Evolutionary conservation across 2,797 vertebrate species (phyloP).

Genomic region (Oryzias dopingdopingensis): DNA sequence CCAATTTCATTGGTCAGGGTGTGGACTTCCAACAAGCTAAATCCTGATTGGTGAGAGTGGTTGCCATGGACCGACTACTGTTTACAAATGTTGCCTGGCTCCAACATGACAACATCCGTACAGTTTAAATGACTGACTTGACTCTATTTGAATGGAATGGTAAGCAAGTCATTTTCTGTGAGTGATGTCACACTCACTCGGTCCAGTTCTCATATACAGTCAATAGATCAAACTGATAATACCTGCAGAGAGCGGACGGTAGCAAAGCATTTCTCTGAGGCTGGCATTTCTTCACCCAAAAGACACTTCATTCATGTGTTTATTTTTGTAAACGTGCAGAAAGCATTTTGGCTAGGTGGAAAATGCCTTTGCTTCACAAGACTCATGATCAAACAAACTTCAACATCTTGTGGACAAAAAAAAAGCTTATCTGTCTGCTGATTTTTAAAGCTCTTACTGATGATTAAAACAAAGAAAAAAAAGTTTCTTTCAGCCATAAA

Average conservation of each 20-base stretch:
- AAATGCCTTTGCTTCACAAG: conserved; percentile 48
- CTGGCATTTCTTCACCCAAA: conserved; percentile 34
- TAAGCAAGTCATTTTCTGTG: too few relatives aligned
- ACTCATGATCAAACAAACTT: conserved; percentile 25
- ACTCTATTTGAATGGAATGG: too few relatives aligned
- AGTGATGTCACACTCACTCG: too few relatives aligned
- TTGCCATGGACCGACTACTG: too few relatives aligned
- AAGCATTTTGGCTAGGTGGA: conserved; percentile 5
- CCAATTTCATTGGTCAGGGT: too few relatives aligned
- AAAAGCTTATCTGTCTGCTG: conserved; percentile 23
- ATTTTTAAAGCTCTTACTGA: conserved; percentile 63
- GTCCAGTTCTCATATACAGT: conserved; percentile 13
- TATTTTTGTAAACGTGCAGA: conserved; percentile 61
- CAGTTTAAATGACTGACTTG: too few relatives aligned
- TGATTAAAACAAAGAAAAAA: conserved; percentile 58
- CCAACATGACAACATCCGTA: too few relatives aligned
- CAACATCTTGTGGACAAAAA: conserved; percentile 15
- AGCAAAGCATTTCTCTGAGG: conserved; percentile 43
- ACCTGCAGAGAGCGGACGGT: conserved; percentile 29
- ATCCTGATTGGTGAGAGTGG: too few relatives aligned
- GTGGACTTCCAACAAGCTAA: too few relatives aligned
- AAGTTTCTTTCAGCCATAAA: conserved; percentile 51
- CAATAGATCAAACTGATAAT: conserved; percentile 28
- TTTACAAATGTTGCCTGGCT: too few relatives aligned
- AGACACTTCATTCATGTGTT: conserved; percentile 39